Evolutionary conservation across 2,113 vertebrate species (phyloP), one percentile per base, ranked within the genome.

Genomic region (Megaceryle maxima): DNA sequence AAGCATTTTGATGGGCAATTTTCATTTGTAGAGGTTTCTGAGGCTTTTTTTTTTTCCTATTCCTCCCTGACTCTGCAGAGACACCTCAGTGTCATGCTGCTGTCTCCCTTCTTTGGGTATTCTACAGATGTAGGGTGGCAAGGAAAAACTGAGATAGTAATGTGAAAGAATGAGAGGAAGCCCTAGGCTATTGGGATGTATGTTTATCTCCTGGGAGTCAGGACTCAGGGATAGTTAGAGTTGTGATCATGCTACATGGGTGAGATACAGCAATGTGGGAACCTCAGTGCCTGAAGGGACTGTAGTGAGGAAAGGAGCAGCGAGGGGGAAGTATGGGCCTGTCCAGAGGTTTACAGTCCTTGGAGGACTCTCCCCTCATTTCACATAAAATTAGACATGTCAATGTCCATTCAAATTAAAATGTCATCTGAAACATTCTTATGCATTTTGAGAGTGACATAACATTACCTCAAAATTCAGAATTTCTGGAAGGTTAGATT

Each of bases 271-370:
- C 48, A 83, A 21, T 29, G 1, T 35, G 28, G 11, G 15, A 33
- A 10, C 51, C 28, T 53, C 13, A 5, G 24, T 51, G 57, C 57
- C 46, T 83, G 53, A 79, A 53, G 48, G 41, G 33, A 72, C 46
- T 85, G 81, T 64, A 82, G 70, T 76, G 74, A 94, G 62, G 53
- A 78, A 53, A 89, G 48, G 48, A 94, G 56, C 87, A 96, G 87
- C 87, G 91, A 84, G 77, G 74, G 77, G 82, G 56, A 92, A 84
- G 78, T 67, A 16, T 13, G 68, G 56, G 15, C 43, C 70, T 85
- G 51, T 72, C 33, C 39, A 68, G 64, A 87, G 37, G 31, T 21
- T 24, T 48, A 11, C 6, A 16, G 8, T 11, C 26, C 55, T 66
- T 70, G 22, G 41, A 84, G 41, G 19, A 10, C 33, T 48, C 25